Evolutionary conservation across 2,113 vertebrate species (phyloP).

Genomic region (Pedionomus torquatus): DNA sequence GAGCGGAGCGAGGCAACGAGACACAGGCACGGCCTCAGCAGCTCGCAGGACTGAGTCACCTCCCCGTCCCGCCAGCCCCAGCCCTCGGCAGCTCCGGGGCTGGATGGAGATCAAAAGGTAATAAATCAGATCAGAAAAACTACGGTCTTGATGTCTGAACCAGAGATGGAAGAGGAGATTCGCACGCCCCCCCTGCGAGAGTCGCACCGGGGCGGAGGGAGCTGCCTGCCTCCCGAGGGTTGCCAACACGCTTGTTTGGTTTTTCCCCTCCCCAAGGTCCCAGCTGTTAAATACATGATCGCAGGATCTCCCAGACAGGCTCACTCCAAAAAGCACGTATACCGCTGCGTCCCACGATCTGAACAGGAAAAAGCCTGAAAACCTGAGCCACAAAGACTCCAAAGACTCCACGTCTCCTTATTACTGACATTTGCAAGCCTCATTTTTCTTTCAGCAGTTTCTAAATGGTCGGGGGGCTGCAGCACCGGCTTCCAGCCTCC

Average conservation of each 20-base stretch:
- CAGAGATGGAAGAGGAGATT: not conserved
- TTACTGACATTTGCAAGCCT: not conserved
- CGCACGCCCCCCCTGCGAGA: not conserved
- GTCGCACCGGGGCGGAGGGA: not conserved
- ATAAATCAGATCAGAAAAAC: not conserved
- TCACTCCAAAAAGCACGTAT: not conserved
- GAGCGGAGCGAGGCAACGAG: conserved; percentile 11
- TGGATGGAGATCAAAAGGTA: not conserved
- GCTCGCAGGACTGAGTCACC: conserved; percentile 21
- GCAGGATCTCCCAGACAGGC: conserved; percentile 22
- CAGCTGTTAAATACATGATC: conserved; percentile 30
- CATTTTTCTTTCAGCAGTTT: not conserved
- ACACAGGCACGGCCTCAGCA: not conserved
- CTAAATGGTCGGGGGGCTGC: not conserved
- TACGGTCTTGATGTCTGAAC: not conserved
- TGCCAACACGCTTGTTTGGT: conserved; percentile 23
- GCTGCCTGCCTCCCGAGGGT: not conserved
- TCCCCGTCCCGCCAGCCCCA: not conserved
- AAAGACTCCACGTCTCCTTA: not conserved
- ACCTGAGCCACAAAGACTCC: not conserved
- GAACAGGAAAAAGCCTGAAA: conserved; percentile 6
- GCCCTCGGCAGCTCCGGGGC: not conserved
- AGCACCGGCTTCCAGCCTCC: not conserved
- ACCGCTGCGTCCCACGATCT: not conserved
- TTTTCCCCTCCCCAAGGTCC: conserved; percentile 22